Percentiles rank a stretch among this genome's conserved stretches.
Evolutionary conservation across 2,888 invertebrate species (phyloP).

Genomic region (Dioctria linearis): DNA sequence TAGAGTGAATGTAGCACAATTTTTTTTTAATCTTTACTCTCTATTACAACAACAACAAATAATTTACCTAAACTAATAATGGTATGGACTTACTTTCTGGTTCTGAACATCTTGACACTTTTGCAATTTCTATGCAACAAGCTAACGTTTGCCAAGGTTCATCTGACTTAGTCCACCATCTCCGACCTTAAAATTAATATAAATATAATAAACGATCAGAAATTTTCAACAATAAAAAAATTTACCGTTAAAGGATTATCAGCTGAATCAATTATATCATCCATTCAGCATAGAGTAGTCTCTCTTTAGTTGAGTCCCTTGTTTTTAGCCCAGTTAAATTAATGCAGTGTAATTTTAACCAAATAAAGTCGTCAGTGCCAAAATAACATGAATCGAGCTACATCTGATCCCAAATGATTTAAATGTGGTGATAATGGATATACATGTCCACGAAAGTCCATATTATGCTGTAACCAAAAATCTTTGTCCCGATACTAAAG

Average conservation of each 20-base stretch:
- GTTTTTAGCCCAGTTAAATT: constrained; percentile 96
- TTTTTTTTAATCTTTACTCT: no score
- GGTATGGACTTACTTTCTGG: constrained; percentile 73
- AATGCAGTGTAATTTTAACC: constrained; percentile 95
- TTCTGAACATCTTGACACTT: constrained; percentile 79
- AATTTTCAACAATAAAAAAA: not conserved
- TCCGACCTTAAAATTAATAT: constrained; percentile 74
- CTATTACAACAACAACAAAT: no score
- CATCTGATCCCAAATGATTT: constrained; percentile 94
- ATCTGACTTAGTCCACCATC: constrained; percentile 96
- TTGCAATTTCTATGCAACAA: constrained; percentile 93
- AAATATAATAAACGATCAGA: constrained; percentile 40
- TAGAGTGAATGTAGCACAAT: no score
- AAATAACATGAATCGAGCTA: constrained; percentile 87
- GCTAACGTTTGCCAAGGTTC: constrained; percentile 99
- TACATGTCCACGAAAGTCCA: constrained; percentile 98
- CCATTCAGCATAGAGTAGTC: constrained; percentile 89
- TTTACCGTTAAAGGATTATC: constrained; percentile 82
- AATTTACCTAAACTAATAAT: no score
- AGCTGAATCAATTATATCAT: constrained; percentile 93
- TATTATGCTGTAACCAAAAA: constrained; percentile 98
- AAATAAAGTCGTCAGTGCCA: constrained; percentile 88
- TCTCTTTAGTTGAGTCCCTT: constrained; percentile 79
- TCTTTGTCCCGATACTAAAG: constrained; percentile 79
- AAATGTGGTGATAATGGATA: constrained; percentile 98